Conservation (phyloP, 2,797 vertebrate genomes). For the Pelodytes ibericus region DNA sequence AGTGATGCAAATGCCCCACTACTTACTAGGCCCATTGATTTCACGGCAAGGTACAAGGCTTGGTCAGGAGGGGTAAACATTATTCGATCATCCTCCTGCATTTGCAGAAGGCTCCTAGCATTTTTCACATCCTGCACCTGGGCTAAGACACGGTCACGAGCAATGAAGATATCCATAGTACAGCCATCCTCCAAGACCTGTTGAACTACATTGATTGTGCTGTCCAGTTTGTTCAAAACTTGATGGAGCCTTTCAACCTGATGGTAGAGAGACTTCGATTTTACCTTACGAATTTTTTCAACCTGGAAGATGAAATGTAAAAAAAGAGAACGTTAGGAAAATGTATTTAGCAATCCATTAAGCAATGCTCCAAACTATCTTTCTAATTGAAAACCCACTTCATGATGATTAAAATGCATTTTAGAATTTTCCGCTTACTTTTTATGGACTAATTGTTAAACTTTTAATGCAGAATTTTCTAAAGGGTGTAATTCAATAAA, state of each 20-base stretch:
- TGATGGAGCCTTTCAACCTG: slow-evolving; percentile 97
- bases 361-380: too few species aligned
- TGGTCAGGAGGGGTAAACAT: slow-evolving; percentile 97
- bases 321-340: neutral
- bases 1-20: slow-evolving; percentile 93
- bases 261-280: slow-evolving; percentile 96
- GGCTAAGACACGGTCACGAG: slow-evolving; percentile 92
- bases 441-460: too few species aligned
- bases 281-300: slow-evolving; percentile 98
- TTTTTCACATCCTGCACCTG: slow-evolving; percentile 96
- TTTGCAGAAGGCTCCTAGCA: slow-evolving; percentile 88
- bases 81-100: slow-evolving; percentile 93
- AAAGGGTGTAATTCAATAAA: too few species aligned
- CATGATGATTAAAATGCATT: too few species aligned
- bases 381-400: too few species aligned
- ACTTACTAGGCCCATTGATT: slow-evolving; percentile 95
- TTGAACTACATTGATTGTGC: slow-evolving; percentile 92
- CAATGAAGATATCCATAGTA: slow-evolving; percentile 90
- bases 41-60: slow-evolving; percentile 90
- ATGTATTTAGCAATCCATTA: too few species aligned
- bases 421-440: too few species aligned
- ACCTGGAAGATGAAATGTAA: slow-evolving; percentile 72
- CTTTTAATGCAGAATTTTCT: too few species aligned
- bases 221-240: slow-evolving; percentile 93
- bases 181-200: slow-evolving; percentile 95